Conservation (phyloP, 2,888 invertebrate species). For the Achlya flavicornis region DNA sequence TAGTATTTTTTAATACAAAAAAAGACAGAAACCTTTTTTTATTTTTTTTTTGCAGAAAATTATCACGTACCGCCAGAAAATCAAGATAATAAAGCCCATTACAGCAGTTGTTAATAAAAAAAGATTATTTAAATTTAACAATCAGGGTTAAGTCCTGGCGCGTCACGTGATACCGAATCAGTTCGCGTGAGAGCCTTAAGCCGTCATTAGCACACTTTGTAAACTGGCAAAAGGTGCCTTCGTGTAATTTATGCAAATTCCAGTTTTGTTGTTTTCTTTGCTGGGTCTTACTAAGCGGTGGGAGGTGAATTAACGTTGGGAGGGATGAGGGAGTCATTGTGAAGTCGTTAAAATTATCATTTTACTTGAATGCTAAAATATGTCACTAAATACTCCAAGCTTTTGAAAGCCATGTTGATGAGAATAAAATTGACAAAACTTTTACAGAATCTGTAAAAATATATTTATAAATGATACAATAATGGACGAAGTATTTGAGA, state of each 20-base stretch:
- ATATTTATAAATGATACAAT: too few species aligned
- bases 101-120: background rate
- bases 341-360: slow-evolving; percentile 39
- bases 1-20: too few species aligned
- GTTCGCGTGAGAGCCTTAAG: slow-evolving; percentile 66
- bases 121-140: slow-evolving; percentile 7
- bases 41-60: too few species aligned
- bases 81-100: background rate
- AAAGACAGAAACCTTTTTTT: too few species aligned
- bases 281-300: slow-evolving; percentile 52
- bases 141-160: slow-evolving; percentile 12
- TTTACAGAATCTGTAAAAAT: too few species aligned
- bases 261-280: slow-evolving; percentile 75
- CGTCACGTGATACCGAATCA: slow-evolving; percentile 58
- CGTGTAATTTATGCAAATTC: slow-evolving; percentile 78
- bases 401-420: too few species aligned
- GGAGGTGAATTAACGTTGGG: slow-evolving; percentile 29
- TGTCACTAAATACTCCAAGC: too few species aligned
- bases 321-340: slow-evolving; percentile 44
- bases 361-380: slow-evolving; percentile 4
- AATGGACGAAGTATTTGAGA: too few species aligned
- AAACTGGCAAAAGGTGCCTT: slow-evolving; percentile 65
- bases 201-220: slow-evolving; percentile 70
- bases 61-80: too few species aligned
- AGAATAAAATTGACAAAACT: too few species aligned